Percentiles rank a stretch among this genome's conserved stretches.
Conservation (phyloP, 2,888 invertebrate species). For the Lysandra coridon region DNA sequence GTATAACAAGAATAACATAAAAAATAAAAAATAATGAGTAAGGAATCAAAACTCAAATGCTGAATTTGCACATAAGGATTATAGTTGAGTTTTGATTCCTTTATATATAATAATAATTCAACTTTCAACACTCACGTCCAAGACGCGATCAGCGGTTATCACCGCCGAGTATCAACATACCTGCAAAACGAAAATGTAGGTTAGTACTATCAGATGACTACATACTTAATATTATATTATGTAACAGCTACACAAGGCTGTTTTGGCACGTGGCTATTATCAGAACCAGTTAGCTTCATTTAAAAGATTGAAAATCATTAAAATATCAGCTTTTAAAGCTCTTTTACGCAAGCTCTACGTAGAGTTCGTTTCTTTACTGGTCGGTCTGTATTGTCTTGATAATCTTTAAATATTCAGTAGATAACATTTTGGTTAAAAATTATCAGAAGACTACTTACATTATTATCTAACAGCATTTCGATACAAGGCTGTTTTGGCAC, state of each 20-base stretch:
- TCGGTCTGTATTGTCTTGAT: neutral
- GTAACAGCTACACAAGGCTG: neutral
- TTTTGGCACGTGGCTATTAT: neutral
- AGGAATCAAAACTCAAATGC: too few species aligned
- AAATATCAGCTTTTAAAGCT: neutral
- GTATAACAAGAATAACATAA: too few species aligned
- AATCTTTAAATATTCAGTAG: too few species aligned
- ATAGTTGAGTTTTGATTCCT: neutral
- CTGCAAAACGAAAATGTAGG: constrained; percentile 29
- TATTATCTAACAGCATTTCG: too few species aligned
- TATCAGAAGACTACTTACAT: too few species aligned
- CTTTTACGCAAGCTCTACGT: neutral
- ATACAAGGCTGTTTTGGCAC: neutral
- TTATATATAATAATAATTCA: neutral
- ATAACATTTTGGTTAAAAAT: too few species aligned
- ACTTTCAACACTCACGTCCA: constrained; percentile 24
- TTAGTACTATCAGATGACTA: constrained; percentile 29
- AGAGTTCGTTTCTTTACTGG: neutral
- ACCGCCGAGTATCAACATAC: constrained; percentile 23
- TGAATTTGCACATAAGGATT: too few species aligned
- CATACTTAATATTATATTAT: constrained; percentile 28
- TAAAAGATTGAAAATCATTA: neutral
- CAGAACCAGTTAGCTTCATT: neutral
- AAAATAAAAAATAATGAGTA: too few species aligned
- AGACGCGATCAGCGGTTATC: constrained; percentile 18